Conservation (phyloP, 2,888 invertebrate species). For the Drosophila cognata region DNA sequence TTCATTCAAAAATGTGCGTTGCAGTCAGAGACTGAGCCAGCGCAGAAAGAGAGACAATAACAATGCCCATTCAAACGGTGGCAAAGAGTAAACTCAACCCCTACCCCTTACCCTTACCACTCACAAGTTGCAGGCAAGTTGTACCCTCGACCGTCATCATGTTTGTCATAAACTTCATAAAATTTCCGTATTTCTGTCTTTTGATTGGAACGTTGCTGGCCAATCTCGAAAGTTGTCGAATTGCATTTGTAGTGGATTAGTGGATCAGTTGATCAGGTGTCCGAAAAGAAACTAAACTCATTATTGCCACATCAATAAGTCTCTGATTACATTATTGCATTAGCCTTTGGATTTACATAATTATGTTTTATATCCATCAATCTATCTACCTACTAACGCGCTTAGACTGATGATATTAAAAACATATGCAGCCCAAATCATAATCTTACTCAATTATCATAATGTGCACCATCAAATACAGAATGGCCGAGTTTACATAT, state of each 20-base stretch:
- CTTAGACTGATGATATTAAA: constrained; percentile 27
- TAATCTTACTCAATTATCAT: constrained; percentile 49
- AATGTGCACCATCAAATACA: constrained; percentile 45
- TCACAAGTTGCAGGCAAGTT: constrained; percentile 51
- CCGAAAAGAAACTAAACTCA: constrained; percentile 37
- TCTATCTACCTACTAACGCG: constrained; percentile 42
- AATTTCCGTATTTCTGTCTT: constrained; percentile 40
- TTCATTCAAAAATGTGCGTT: constrained; percentile 77
- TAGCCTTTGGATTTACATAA: constrained; percentile 69
- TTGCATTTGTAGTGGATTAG: constrained; percentile 23
- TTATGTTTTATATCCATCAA: constrained; percentile 57
- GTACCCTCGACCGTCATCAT: constrained; percentile 73
- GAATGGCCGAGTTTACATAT: constrained; percentile 49
- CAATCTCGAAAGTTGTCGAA: constrained; percentile 42
- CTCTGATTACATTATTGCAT: constrained; percentile 68
- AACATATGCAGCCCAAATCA: constrained; percentile 41
- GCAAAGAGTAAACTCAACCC: background rate
- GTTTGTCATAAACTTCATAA: constrained; percentile 77
- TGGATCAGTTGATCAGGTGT: constrained; percentile 45
- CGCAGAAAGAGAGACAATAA: constrained; percentile 2
- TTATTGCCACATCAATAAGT: constrained; percentile 60
- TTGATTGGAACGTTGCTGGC: constrained; percentile 17
- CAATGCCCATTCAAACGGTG: constrained; percentile 38
- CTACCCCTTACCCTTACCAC: constrained; percentile 4
- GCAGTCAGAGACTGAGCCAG: constrained; percentile 14